Evolutionary conservation across 92 coral and sea anemone genomes (phyloP).

Genomic region (Zoanthus solanderi): DNA sequence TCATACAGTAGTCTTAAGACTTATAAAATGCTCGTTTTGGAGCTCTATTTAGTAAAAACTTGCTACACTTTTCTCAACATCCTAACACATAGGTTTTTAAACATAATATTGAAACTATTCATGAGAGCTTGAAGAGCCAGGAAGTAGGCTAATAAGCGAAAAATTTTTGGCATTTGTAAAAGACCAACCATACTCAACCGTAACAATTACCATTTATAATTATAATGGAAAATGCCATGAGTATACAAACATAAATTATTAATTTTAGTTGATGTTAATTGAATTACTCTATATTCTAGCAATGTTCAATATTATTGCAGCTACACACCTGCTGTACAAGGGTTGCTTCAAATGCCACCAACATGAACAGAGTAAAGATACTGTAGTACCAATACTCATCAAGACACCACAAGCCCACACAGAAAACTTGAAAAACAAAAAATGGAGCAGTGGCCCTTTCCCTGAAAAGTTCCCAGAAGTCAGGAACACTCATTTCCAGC

Average conservation of each 20-base stretch:
- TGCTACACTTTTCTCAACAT: no score
- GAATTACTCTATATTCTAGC: no score
- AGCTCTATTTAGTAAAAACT: no score
- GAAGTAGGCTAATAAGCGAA: neutral
- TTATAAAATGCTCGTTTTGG: no score
- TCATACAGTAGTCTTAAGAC: no score
- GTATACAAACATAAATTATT: no score
- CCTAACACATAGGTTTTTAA: no score
- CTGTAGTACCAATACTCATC: constrained; percentile 99
- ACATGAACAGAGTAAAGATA: constrained; percentile 92
- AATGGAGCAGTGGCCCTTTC: constrained; percentile 99
- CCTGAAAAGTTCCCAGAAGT: constrained; percentile 89
- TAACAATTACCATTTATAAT: no score
- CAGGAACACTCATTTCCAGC: constrained; percentile 95
- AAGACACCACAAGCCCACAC: constrained; percentile 98
- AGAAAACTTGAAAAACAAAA: constrained; percentile 99
- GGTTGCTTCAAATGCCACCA: constrained; percentile 98
- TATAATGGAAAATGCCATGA: no score
- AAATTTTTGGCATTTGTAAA: neutral
- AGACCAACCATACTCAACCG: neutral
- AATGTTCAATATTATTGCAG: neutral
- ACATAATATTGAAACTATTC: no score
- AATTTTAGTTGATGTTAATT: no score
- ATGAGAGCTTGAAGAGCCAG: neutral
- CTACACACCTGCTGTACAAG: constrained; percentile 90